Evolutionary conservation across 1,140 invertebrate species (phyloP).

Genomic region (Bombus confusus): DNA sequence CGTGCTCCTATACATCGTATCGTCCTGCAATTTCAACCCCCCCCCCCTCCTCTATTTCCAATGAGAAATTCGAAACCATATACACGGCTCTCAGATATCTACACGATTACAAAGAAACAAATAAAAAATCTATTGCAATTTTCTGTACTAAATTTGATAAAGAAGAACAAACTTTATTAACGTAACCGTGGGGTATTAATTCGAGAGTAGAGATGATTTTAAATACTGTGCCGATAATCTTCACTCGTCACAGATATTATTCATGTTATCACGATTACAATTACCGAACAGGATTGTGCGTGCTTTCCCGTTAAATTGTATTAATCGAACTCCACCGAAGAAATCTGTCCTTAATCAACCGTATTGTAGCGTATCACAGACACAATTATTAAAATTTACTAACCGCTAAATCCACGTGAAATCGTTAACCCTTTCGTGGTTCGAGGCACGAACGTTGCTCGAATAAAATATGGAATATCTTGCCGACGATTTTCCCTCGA

Average conservation of each 20-base stretch:
- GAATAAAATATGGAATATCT: constrained; percentile 46
- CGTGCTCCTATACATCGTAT: neutral
- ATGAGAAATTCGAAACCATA: constrained; percentile 1
- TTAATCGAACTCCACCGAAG: neutral
- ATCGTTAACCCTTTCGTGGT: constrained; percentile 25
- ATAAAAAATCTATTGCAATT: neutral
- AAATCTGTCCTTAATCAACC: neutral
- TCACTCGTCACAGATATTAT: neutral
- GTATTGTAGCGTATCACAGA: neutral
- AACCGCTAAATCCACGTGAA: neutral
- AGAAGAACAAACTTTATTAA: neutral
- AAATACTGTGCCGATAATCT: neutral
- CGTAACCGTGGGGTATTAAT: neutral
- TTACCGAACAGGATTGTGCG: neutral
- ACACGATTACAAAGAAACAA: neutral
- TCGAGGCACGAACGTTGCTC: neutral
- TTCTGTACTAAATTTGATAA: neutral
- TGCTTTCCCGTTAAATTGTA: no score
- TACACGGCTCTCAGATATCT: no score
- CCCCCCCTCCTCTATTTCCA: neutral
- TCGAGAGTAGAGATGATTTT: neutral
- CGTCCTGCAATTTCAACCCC: neutral
- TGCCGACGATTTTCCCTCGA: constrained; percentile 4
- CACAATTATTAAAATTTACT: constrained; percentile 35
- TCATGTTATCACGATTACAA: neutral